Base-by-base conservation (phyloP, 2,797 vertebrate species). In the Mormyrus proboscirostris region DNA sequence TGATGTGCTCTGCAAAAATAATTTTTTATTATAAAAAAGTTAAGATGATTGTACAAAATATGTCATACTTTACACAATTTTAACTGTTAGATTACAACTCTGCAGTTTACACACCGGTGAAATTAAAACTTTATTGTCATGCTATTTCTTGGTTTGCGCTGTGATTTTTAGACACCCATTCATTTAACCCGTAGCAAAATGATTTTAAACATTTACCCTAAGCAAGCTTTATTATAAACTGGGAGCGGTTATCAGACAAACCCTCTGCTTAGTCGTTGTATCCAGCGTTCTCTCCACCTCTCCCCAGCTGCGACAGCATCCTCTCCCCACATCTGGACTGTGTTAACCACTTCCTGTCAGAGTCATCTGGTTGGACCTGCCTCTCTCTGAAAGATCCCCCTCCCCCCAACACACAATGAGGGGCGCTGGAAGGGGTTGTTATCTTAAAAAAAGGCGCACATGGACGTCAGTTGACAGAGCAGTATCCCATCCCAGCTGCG, bases 321-420 rank as follows among this genome's bases (percentile, higher is more conserved):
- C 91, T 84, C 89, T 92, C 93, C 88, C 91, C 93, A 95, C 95
- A 96, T 96, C 95, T 96, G 96, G 95, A 95, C 91, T 92, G 90
- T 69, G 93, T 96, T 96, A 96, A 94, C 90, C 90, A 94, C 94
- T 95, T 96, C 95, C 95, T 96, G 95, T 94, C 92, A 85, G 91
- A 86, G 91, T 90, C 94, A 94, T 96, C 95, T 95, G 95, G 92
- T 94, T 92, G 92, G 92, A 91, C 94, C 53, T 88, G 88, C 92
- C 50, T 86, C 50, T 57, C 51, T 29, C 51, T 87, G 79, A 49
- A 41, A 41, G 38, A 6, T 51, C 87, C 62, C 89, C 88, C 90
- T 82, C 91, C 84, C 33, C 5, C 25, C 12, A 38, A 73, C 29
- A 41, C 79, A 83, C 44, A 29, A 89, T 85, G 89, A 86, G 90